Evolutionary conservation across 2,888 invertebrate genomes (phyloP).

Genomic region (Agrotis clavis): DNA sequence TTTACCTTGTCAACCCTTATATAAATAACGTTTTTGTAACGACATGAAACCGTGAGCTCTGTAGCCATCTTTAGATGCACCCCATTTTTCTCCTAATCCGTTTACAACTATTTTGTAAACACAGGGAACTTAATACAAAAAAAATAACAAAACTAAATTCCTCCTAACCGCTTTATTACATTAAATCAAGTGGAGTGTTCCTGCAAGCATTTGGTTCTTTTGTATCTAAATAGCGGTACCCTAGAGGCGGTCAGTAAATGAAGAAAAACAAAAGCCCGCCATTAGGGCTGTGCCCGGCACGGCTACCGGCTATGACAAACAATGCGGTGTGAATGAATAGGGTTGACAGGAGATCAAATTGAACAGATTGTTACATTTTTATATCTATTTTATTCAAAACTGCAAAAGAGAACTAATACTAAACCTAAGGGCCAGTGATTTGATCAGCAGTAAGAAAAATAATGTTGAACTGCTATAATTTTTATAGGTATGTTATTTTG

Average conservation of each 20-base stretch:
- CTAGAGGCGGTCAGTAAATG: slow-evolving; percentile 77
- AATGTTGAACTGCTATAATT: too few species aligned
- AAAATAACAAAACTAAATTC: slow-evolving; percentile 52
- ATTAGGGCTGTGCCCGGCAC: slow-evolving; percentile 75
- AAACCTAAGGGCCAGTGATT: too few species aligned
- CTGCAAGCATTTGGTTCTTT: slow-evolving; percentile 73
- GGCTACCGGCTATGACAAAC: slow-evolving; percentile 77
- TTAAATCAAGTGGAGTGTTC: slow-evolving; percentile 66
- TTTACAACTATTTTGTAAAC: neutral
- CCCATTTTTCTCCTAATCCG: neutral
- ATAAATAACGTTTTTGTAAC: neutral
- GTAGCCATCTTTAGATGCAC: neutral
- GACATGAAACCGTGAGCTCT: neutral
- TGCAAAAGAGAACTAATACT: too few species aligned
- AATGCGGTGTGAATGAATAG: slow-evolving; percentile 67
- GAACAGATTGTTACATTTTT: slow-evolving; percentile 1
- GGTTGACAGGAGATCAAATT: slow-evolving; percentile 53
- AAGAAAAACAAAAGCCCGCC: slow-evolving; percentile 84
- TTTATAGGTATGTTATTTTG: too few species aligned
- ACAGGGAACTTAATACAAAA: slow-evolving; percentile 27
- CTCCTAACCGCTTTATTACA: slow-evolving; percentile 60
- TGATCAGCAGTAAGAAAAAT: too few species aligned
- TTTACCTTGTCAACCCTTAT: rapidly evolving
- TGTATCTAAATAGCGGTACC: slow-evolving; percentile 70
- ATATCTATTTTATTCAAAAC: too few species aligned